Evolutionary conservation across 2,797 vertebrate species (phyloP), one percentile per base, ranked within the genome.

Genomic region (Chelonia mydas): DNA sequence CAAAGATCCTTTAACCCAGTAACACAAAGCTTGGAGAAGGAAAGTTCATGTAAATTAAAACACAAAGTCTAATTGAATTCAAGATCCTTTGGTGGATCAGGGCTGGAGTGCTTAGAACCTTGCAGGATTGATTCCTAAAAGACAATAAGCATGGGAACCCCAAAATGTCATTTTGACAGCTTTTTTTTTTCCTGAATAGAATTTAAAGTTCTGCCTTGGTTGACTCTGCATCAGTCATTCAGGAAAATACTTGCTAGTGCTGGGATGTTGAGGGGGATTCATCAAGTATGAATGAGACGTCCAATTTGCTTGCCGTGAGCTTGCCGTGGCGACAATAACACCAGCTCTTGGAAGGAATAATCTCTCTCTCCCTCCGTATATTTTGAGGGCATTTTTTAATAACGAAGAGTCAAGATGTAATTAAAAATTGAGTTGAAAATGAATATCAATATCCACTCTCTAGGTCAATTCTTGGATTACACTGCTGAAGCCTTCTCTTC

Each of bases 221-320:
- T 93, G 77, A 84, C 37, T 81, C 68, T 84, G 16, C 89, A 95
- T 96, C 94, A 95, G 68, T 97, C 94, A 96, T 89, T 86, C 33
- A 84, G 54, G 0, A 3, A 15, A 81, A 61, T 97, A 94, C 95
- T 97, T 95, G 53, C 94, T 86, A 78, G 86, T 0, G 0, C 89
- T 94, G 87, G 95, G 93, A 93, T 1, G 0, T 21, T 86, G 86
- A 93, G 87, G 93, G 54, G 59, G 82, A 96, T 96, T 97, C 95
- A 97, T 94, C 87, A 97, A 96, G 89, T 93, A 96, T 96, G 96
- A 96, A 96, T 96, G 94, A 96, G 47, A 72, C 84, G 65, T 94
- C 87, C 59, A 90, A 82, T 74, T 76, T 92, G 84, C 90, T 88
- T 96, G 92, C 92, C 0, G 0, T 89, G 92, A 93, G 92, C 94